phyloP scores from a whole-genome alignment of 1,140 invertebrate genomes.

The Phymorhynchus buccinoides region DNA sequence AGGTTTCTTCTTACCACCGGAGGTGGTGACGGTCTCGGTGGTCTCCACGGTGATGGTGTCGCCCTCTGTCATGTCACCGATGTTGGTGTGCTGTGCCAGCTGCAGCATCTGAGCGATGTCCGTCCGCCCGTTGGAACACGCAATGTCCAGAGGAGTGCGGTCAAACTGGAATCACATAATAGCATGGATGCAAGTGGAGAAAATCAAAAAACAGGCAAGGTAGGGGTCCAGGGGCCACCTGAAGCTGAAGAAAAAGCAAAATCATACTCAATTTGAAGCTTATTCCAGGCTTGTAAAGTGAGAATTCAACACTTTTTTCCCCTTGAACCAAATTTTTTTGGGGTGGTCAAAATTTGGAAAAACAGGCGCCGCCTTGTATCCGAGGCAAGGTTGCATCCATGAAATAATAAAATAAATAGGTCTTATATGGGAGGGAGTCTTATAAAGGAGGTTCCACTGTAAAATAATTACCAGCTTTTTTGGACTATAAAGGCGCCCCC shows the following conservation, averaged over 20 bases:
- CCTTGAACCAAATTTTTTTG: too few species aligned
- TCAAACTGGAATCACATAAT: slow-evolving; percentile 81
- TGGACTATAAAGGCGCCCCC: neutral
- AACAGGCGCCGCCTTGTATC: too few species aligned
- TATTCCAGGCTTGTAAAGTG: too few species aligned
- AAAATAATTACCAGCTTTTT: neutral
- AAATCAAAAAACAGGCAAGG: neutral
- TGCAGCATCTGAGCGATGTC: slow-evolving; percentile 80
- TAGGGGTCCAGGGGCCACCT: too few species aligned
- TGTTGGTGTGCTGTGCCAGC: slow-evolving; percentile 63
- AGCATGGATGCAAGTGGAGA: slow-evolving; percentile 3
- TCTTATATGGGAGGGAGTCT: too few species aligned
- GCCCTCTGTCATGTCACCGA: slow-evolving; percentile 53
- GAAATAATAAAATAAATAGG: neutral
- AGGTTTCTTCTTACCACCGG: slow-evolving; percentile 20
- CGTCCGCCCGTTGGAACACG: slow-evolving; percentile 78
- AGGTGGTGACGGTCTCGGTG: slow-evolving; percentile 50
- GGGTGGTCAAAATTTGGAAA: too few species aligned
- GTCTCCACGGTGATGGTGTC: slow-evolving; percentile 68
- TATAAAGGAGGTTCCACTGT: too few species aligned
- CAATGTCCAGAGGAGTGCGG: slow-evolving; percentile 86
- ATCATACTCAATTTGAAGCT: too few species aligned
- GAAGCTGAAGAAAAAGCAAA: too few species aligned
- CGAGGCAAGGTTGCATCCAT: too few species aligned
- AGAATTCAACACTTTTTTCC: too few species aligned